A percentile compares a stretch with the other conserved stretches of the same genome.
phyloP scores from a whole-genome alignment of 2,797 vertebrate genomes.

The Clarias pachynema region DNA sequence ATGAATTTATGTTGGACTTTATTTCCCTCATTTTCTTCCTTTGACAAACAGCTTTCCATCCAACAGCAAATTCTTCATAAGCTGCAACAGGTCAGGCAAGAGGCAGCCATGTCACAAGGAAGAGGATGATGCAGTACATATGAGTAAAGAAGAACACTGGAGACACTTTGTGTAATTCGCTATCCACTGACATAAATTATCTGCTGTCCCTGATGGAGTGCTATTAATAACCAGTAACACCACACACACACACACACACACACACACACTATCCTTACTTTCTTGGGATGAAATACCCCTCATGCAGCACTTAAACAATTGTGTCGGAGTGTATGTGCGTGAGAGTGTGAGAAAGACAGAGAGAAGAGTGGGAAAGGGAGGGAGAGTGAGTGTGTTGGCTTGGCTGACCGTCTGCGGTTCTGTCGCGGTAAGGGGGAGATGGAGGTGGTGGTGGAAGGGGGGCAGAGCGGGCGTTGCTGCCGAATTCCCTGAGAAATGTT shows the following conservation, averaged over 20 bases:
- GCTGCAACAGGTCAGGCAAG: constrained; percentile 49
- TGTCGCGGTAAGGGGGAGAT: constrained; percentile 71
- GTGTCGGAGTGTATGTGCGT: constrained; percentile 40
- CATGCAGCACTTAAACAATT: constrained; percentile 18
- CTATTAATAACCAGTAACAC: constrained; percentile 20
- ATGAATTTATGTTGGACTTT: constrained; percentile 53
- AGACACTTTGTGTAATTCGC: constrained; percentile 21
- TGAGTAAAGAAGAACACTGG: constrained; percentile 18
- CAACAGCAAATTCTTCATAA: constrained; percentile 47
- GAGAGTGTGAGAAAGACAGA: constrained; percentile 65
- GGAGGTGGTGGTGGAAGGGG: constrained; percentile 49
- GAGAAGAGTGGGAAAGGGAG: constrained; percentile 54
- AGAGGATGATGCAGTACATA: constrained; percentile 21
- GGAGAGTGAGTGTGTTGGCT: constrained; percentile 74
- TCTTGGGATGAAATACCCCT: not conserved
- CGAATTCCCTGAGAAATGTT: constrained; percentile 86
- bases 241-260: constrained; percentile 24
- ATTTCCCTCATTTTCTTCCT: constrained; percentile 49
- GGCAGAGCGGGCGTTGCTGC: constrained; percentile 78
- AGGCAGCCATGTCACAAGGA: constrained; percentile 47
- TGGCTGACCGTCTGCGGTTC: constrained; percentile 82
- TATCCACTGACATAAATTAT: constrained; percentile 40
- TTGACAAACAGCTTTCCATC: constrained; percentile 55
- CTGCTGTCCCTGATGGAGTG: constrained; percentile 25
- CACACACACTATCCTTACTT: constrained; percentile 38